These are phyloP conservation scores for Clytia hemisphaerica DNA, from an alignment of 30 jellyfish, hydroid and myxozoan genomes.

Conservation along the genomic window DNA sequence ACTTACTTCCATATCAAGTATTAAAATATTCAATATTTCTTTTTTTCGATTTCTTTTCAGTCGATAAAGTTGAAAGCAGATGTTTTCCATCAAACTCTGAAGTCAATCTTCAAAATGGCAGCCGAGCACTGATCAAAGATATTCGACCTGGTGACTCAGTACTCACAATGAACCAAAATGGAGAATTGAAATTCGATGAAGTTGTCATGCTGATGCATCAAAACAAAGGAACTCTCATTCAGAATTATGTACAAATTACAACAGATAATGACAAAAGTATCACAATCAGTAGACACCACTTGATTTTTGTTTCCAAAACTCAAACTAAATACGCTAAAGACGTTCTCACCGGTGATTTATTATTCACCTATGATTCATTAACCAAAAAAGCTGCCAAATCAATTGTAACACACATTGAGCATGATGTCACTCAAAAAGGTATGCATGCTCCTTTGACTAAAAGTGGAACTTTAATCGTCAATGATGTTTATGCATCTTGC, in stretches of 20 bases:
- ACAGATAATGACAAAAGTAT: constrained; percentile 36
- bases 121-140: constrained; percentile 19
- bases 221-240: constrained; percentile 21
- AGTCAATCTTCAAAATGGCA: no score
- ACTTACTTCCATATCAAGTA: no score
- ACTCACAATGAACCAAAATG: constrained; percentile 32
- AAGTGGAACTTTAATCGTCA: constrained; percentile 69
- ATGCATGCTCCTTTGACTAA: constrained; percentile 80
- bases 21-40: no score
- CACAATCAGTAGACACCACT: constrained; percentile 40
- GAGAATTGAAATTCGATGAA: constrained; percentile 43
- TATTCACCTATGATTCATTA: not conserved
- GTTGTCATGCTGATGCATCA: constrained; percentile 73
- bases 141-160: constrained; percentile 59
- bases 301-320: constrained; percentile 37
- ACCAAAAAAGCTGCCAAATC: not conserved
- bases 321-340: constrained; percentile 43
- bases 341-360: constrained; percentile 16
- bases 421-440: constrained; percentile 39
- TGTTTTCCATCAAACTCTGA: no score
- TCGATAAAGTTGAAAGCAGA: no score
- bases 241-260: constrained; percentile 39
- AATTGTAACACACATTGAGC: constrained; percentile 28
- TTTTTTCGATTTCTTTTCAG: no score
- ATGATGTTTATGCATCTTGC: constrained; percentile 63